phyloP scores from a whole-genome alignment of 1,140 invertebrate genomes.

The Megalopta genalis region DNA sequence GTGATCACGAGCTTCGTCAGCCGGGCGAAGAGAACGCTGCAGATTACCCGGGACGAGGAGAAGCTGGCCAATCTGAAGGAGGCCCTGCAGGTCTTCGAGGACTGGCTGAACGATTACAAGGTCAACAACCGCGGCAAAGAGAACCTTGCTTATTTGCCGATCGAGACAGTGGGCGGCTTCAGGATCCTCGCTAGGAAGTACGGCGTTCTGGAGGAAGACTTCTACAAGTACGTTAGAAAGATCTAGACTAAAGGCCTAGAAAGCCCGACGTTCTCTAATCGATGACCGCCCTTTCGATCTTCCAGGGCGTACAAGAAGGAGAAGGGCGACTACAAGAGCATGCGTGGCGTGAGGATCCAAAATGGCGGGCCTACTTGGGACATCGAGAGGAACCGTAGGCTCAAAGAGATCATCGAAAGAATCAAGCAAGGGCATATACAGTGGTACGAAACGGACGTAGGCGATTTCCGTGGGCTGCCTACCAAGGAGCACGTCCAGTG shows the following conservation, averaged over 20 bases:
- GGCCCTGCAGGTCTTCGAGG: slow-evolving; percentile 72
- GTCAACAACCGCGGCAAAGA: slow-evolving; percentile 69
- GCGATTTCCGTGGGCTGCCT: slow-evolving; percentile 68
- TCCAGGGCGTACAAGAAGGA: slow-evolving; percentile 65
- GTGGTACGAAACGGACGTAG: slow-evolving; percentile 72
- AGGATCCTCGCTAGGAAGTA: slow-evolving; percentile 69
- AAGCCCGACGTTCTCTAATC: no score
- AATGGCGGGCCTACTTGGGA: slow-evolving; percentile 72
- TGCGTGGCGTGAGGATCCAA: slow-evolving; percentile 64
- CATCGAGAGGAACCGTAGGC: slow-evolving; percentile 70
- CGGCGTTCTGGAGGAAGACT: slow-evolving; percentile 65
- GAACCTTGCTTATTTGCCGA: slow-evolving; percentile 71
- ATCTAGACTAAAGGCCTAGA: no score
- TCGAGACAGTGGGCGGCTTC: slow-evolving; percentile 71
- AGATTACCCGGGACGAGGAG: slow-evolving; percentile 75
- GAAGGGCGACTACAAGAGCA: slow-evolving; percentile 70
- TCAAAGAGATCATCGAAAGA: slow-evolving; percentile 64
- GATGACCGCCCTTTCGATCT: not conserved
- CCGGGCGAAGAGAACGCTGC: slow-evolving; percentile 73
- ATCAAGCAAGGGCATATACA: slow-evolving; percentile 65
- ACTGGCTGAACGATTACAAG: slow-evolving; percentile 75
- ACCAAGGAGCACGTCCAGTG: slow-evolving; percentile 71
- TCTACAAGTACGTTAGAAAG: slow-evolving; percentile 50
- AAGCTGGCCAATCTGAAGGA: slow-evolving; percentile 71
- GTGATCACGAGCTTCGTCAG: slow-evolving; percentile 73